Evolutionary conservation across 2,113 vertebrate species (phyloP), one percentile per base, ranked within the genome.

Genomic region (Pseudopipra pipra): DNA sequence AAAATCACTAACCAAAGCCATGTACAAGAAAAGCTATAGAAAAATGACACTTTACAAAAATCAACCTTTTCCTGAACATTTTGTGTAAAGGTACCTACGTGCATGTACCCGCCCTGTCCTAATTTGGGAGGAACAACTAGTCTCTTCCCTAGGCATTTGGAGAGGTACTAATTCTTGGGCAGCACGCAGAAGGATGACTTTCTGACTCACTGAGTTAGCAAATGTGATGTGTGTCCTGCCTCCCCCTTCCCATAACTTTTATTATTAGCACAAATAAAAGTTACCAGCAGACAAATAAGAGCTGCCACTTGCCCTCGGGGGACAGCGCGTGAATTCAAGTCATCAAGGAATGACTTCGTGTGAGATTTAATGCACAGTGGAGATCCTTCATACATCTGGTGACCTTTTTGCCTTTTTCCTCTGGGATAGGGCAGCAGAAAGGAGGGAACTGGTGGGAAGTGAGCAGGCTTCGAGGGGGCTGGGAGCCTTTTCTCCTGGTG

Each of bases 261-360:
- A 75, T 81, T 89, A 68, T 95, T 94, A 96, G 93, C 87, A 35
- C 94, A 92, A 87, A 85, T 92, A 72, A 79, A 91, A 95, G 94
- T 87, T 95, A 72, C 76, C 6, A 14, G 87, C n/a, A 85, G 95
- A 95, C 74, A 96, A 95, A 96, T 87, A 43, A 3, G 96, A 96
- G 87, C 95, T 97, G 89, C 93, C 94, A 89, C 74, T 89, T 91
- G 12, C 91, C 91, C 78, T 11, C 6, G 9, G 89, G 94, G 89
- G 90, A 80, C 91, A 89, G 87, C 4, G 3, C 2, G 4, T 70
- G 68, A 56, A 46, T 74, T 66, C n/a, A 9, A 46, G 49, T 41
- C 28, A 65, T 72, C 33, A 39, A 44, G 73, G 76, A 80, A 10
- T 41, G 9, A 14, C 54, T 79, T 61, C 8, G 33, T 62, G 66